Conservation (phyloP, 1,140 invertebrate genomes). For the Xylocopa sonorina region DNA sequence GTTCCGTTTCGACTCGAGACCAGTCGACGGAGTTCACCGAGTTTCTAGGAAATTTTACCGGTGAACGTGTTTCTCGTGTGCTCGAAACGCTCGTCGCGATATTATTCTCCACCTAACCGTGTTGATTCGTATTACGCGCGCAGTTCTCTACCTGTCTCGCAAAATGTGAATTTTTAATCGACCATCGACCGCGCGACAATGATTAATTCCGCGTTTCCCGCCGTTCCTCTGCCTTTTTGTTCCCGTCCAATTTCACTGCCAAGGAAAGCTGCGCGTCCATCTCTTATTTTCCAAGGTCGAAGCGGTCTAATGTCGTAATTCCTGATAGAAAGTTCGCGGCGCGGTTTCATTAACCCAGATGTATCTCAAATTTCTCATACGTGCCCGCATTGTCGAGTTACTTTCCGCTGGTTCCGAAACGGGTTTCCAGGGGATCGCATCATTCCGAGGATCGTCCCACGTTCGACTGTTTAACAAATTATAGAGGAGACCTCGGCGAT, state of each 20-base stretch:
- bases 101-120: too few relatives aligned
- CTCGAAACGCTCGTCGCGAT: not conserved
- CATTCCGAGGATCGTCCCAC: too few relatives aligned
- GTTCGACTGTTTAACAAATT: not conserved
- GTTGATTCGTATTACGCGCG: too few relatives aligned
- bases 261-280: not conserved
- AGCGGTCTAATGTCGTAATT: not conserved
- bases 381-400: not conserved
- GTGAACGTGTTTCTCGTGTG: not conserved
- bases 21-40: not conserved
- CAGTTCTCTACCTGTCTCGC: too few relatives aligned
- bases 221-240: constrained; percentile 1
- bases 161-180: too few relatives aligned
- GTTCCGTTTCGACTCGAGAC: not conserved
- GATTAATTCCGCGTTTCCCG: constrained; percentile 43
- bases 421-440: too few relatives aligned
- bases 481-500: not conserved
- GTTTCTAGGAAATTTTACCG: too few relatives aligned
- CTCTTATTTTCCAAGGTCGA: constrained; percentile 14
- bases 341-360: constrained; percentile 18
- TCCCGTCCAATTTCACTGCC: constrained; percentile 44
- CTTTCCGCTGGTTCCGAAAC: not conserved
- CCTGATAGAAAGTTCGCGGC: constrained; percentile 23
- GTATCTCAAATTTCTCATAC: constrained; percentile 1
- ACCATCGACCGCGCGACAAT: not conserved